Evolutionary conservation across 1,140 invertebrate species (phyloP), one percentile per base, ranked within the genome.

Genomic region (Drosophila leontia): DNA sequence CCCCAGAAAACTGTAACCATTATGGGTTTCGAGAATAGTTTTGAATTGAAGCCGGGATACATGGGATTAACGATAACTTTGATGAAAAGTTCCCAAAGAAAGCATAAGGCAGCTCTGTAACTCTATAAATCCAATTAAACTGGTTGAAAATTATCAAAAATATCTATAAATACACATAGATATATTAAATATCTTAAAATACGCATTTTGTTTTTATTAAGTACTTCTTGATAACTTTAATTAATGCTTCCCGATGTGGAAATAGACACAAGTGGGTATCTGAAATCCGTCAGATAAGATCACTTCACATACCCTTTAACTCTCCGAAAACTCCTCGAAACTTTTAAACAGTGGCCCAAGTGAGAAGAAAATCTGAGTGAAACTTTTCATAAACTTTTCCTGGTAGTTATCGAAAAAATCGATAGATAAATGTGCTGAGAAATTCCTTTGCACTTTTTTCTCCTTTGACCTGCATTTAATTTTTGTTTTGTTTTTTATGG

Each of bases 401-500:
- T 29, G 47, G 4, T 62, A 51, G 65, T 51, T 69, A 69, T 69
- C 29, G 61, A 29, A 37, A 61, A 13, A 44, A 67, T 67, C 39
- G 53, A 53, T 69, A 59, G 45, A 57, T 11, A 74, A 80, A 77
- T 78, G 62, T 65, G 34, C 37, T 72, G 47, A 60, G 56, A 65
- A 65, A 48, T 75, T 51, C 62, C 41, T 37, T 32, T 12, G 29
- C 15, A 11, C 26, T n/a, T 29, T 39, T 60, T 37, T 26, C 39
- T 42, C 32, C 23, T 48, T 50, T 41, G 53, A 48, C 15, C 23
- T 37, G 48, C 42, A 55, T 67, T 67, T 56, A 47, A 62, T 51
- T 47, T 71, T 29, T 19, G 23, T 53, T 11, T 57, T 60, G 15
- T 51, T 35, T 60, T 58, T 41, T 51, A 37, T 64, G 41, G 29